Evolutionary conservation across 30 jellyfish, hydroid and myxozoan species (phyloP).

Genomic region (Catostylus mosaicus): DNA sequence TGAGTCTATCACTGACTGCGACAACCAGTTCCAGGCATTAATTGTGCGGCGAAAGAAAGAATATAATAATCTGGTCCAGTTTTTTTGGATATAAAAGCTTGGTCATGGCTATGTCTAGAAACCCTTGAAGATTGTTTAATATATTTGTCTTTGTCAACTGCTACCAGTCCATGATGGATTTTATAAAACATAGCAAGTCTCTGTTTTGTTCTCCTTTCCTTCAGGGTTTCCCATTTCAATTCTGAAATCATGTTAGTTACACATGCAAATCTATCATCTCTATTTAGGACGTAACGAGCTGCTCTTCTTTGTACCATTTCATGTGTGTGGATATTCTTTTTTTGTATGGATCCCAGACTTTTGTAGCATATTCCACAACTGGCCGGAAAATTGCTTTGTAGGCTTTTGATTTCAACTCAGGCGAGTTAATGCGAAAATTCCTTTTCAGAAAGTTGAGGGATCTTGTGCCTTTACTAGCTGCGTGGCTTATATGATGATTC

Average conservation of each 20-base stretch:
- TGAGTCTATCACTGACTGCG: neutral
- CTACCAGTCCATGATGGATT: constrained; percentile 47
- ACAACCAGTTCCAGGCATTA: constrained; percentile 6
- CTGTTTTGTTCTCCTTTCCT: constrained; percentile 44
- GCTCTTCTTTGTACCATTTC: constrained; percentile 48
- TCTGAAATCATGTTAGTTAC: constrained; percentile 40
- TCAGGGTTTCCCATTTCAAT: constrained; percentile 46
- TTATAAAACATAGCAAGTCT: constrained; percentile 48
- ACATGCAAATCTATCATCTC: constrained; percentile 42
- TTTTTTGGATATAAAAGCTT: constrained; percentile 26
- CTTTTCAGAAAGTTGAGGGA: constrained; percentile 30
- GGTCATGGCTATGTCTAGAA: constrained; percentile 55
- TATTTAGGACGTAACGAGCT: constrained; percentile 24
- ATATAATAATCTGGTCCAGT: constrained; percentile 37
- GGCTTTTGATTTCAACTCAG: constrained; percentile 54
- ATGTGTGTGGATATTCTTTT: constrained; percentile 23
- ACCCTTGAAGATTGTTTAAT: constrained; percentile 39
- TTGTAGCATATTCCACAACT: constrained; percentile 42
- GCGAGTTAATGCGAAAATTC: constrained; percentile 31
- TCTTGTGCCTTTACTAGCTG: constrained; percentile 30
- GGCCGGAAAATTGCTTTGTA: constrained; percentile 31
- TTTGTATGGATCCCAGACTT: constrained; percentile 55
- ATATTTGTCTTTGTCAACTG: constrained; percentile 36
- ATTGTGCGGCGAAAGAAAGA: constrained; percentile 11
- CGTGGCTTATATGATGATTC: constrained; percentile 27